phyloP scores from a whole-genome alignment of 2,888 invertebrate genomes.

The Thecophora atra region DNA sequence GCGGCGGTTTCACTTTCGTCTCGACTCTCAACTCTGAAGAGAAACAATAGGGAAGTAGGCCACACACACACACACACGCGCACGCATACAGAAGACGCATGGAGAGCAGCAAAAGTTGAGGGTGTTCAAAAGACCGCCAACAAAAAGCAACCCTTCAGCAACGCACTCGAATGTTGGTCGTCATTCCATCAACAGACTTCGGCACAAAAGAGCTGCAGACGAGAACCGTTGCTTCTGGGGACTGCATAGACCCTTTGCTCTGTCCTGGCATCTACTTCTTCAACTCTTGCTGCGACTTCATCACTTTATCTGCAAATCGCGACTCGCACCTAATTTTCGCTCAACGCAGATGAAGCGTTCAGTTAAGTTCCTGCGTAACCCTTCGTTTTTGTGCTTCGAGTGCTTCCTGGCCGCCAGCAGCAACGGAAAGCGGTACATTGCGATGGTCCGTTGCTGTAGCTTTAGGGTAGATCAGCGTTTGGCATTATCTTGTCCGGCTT shows the following conservation, averaged over 20 bases:
- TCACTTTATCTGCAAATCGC: slow-evolving; percentile 49
- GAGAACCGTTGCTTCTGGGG: neutral
- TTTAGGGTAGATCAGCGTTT: slow-evolving; percentile 22
- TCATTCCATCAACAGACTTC: neutral
- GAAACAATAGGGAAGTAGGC: slow-evolving; percentile 46
- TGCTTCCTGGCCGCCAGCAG: slow-evolving; percentile 27
- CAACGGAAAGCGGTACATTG: slow-evolving; percentile 6
- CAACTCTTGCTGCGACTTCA: neutral
- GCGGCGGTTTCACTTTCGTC: slow-evolving; percentile 23
- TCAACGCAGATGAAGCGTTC: slow-evolving; percentile 15
- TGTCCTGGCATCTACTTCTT: neutral
- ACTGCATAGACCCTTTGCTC: neutral
- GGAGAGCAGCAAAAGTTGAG: slow-evolving; percentile 27
- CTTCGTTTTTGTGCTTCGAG: slow-evolving; percentile 8
- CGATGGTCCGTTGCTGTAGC: neutral
- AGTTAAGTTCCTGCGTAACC: slow-evolving; percentile 12
- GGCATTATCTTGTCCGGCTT: neutral
- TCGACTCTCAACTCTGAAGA: neutral
- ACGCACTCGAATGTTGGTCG: slow-evolving; percentile 7
- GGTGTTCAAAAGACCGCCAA: slow-evolving; percentile 31
- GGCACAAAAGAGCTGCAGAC: neutral
- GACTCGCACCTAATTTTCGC: slow-evolving; percentile 59
- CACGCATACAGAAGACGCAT: neutral
- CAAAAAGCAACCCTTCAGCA: slow-evolving; percentile 17
- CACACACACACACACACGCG: slow-evolving; percentile 35